These are phyloP conservation scores for Otolemur crassicaudatus DNA, from an alignment of 2,797 vertebrate genomes.

Conservation along the genomic window DNA sequence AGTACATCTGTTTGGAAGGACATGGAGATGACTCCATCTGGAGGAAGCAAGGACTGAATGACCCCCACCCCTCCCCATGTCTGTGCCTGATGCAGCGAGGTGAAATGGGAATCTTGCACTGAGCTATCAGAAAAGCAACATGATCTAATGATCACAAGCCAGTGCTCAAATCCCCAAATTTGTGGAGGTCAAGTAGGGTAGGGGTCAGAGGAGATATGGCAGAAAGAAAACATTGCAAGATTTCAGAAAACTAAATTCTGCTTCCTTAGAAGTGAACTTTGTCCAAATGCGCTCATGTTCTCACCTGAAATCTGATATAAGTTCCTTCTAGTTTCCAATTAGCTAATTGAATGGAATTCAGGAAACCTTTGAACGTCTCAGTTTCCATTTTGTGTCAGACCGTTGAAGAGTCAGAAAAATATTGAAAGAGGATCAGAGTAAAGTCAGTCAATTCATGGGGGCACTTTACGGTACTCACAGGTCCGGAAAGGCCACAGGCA, in stretches of 20 bases:
- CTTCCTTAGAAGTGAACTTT: conserved; percentile 16
- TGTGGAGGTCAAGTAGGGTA: neutral
- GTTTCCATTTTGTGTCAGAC: conserved; percentile 38
- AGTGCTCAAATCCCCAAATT: neutral
- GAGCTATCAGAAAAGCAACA: neutral
- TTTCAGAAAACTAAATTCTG: conserved; percentile 4
- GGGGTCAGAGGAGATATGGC: neutral
- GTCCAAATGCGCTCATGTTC: neutral
- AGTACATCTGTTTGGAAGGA: neutral
- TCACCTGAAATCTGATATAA: neutral
- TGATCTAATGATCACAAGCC: neutral
- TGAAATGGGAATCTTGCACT: neutral
- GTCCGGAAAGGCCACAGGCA: neutral
- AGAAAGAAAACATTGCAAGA: conserved; percentile 34
- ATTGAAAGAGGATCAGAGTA: conserved; percentile 29
- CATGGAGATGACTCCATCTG: neutral
- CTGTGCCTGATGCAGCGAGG: neutral
- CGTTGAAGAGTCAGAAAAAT: neutral
- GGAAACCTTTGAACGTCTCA: conserved; percentile 20
- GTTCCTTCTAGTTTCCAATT: conserved; percentile 41
- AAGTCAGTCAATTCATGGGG: neutral
- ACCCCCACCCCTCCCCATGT: neutral
- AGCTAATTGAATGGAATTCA: neutral
- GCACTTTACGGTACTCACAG: neutral
- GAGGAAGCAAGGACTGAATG: neutral